These are phyloP conservation scores for Bombylius discolor DNA, from an alignment of 2,888 invertebrate genomes.

Conservation along the genomic window DNA sequence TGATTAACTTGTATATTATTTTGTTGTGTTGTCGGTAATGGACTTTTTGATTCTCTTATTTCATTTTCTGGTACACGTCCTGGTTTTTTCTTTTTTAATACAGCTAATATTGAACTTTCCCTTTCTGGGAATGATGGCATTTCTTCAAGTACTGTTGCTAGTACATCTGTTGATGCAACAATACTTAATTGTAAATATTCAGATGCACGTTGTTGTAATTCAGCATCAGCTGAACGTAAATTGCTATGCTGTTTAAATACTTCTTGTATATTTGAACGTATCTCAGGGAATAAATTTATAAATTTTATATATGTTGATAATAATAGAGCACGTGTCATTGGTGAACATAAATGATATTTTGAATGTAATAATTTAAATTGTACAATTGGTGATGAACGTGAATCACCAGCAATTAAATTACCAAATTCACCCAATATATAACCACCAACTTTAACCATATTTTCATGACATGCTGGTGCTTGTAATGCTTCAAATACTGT, in stretches of 20 bases:
- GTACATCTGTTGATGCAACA: constrained; percentile 90
- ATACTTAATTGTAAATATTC: constrained; percentile 95
- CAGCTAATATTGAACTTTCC: constrained; percentile 93
- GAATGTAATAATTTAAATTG: constrained; percentile 98
- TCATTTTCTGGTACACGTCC: constrained; percentile 84
- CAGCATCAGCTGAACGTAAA: constrained; percentile 93
- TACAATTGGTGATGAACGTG: constrained; percentile 89
- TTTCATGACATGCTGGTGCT: constrained; percentile 98
- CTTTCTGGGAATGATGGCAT: constrained; percentile 99
- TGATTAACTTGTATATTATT: constrained; percentile 40
- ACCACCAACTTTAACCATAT: constrained; percentile 99
- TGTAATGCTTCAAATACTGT: constrained; percentile 98
- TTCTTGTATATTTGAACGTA: constrained; percentile 88
- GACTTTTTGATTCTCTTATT: constrained; percentile 70
- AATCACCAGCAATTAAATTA: constrained; percentile 97
- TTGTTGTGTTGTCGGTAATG: constrained; percentile 37
- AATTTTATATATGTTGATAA: constrained; percentile 99
- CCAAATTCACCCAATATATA: constrained; percentile 99
- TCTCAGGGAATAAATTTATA: constrained; percentile 97
- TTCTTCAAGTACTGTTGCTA: constrained; percentile 96
- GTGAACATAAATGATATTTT: constrained; percentile 96
- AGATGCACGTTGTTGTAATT: constrained; percentile 93
- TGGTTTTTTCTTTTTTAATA: constrained; percentile 96
- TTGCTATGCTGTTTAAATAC: constrained; percentile 92
- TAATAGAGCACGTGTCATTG: constrained; percentile 89